phyloP scores from a whole-genome alignment of 2,113 vertebrate genomes.

The Tachycineta bicolor region DNA sequence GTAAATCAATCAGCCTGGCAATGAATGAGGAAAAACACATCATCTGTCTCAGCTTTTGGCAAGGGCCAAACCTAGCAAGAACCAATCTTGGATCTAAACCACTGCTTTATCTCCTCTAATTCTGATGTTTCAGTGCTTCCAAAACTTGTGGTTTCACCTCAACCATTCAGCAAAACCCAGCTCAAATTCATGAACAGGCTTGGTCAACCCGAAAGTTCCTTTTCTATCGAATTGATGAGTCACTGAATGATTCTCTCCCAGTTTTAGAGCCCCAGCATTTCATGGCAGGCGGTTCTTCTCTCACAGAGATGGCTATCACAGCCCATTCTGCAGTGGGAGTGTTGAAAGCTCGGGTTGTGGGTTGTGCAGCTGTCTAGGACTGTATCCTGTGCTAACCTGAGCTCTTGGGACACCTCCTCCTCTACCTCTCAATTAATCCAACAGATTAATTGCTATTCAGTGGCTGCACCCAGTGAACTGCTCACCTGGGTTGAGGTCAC shows the following conservation, averaged over 20 bases:
- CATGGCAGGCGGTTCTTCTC: neutral
- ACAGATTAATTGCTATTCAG: neutral
- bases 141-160: neutral
- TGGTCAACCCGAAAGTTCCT: neutral
- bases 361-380: neutral
- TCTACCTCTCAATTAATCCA: neutral
- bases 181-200: neutral
- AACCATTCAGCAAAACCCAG: neutral
- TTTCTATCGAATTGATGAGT: slow-evolving; percentile 40
- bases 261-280: neutral
- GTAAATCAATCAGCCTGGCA: neutral
- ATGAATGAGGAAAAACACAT: neutral
- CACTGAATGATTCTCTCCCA: neutral
- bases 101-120: neutral
- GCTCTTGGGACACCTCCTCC: neutral
- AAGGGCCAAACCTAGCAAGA: neutral
- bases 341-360: neutral
- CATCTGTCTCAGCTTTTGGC: neutral
- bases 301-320: slow-evolving; percentile 9
- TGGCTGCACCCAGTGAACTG: neutral
- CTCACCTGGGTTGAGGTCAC: neutral
- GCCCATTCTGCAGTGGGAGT: neutral
- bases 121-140: neutral
- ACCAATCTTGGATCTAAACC: neutral
- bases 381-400: neutral